Percentiles rank a stretch among this genome's conserved stretches.
These are phyloP conservation scores for Oeneis ivallda DNA, from an alignment of 2,888 invertebrate species.

Conservation along the genomic window DNA sequence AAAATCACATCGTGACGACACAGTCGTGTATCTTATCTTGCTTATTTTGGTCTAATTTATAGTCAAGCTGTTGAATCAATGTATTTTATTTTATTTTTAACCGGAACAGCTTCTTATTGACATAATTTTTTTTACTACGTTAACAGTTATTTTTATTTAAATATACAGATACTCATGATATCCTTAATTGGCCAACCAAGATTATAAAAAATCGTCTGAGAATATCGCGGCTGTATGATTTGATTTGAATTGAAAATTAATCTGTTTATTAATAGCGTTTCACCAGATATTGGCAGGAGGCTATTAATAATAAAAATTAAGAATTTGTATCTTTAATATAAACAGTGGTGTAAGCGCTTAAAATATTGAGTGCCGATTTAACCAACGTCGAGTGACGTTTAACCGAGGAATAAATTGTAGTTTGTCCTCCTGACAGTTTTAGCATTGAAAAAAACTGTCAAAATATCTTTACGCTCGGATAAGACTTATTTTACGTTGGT, in stretches of 20 bases:
- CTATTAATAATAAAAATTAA: slow-evolving; percentile 1
- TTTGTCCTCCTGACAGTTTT: too few species aligned
- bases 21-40: not conserved
- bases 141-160: not conserved
- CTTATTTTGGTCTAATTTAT: not conserved
- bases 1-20: not conserved
- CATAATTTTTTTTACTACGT: not conserved
- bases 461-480: too few species aligned
- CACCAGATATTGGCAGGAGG: slow-evolving; percentile 4
- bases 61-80: too few species aligned
- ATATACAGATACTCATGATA: not conserved
- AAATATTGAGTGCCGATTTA: too few species aligned
- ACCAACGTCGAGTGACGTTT: too few species aligned
- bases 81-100: too few species aligned
- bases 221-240: slow-evolving; percentile 1
- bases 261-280: slow-evolving; percentile 16
- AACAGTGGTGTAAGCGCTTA: not conserved
- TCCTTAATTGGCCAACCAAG: not conserved
- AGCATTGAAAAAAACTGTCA: too few species aligned
- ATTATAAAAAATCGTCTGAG: not conserved
- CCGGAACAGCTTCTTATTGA: not conserved
- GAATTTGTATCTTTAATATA: not conserved
- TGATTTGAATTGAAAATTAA: slow-evolving; percentile 12
- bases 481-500: too few species aligned
- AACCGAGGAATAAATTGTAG: too few species aligned